These are phyloP conservation scores for Crotalus viridis DNA, from an alignment of 2,113 vertebrate genomes.

Conservation along the genomic window DNA sequence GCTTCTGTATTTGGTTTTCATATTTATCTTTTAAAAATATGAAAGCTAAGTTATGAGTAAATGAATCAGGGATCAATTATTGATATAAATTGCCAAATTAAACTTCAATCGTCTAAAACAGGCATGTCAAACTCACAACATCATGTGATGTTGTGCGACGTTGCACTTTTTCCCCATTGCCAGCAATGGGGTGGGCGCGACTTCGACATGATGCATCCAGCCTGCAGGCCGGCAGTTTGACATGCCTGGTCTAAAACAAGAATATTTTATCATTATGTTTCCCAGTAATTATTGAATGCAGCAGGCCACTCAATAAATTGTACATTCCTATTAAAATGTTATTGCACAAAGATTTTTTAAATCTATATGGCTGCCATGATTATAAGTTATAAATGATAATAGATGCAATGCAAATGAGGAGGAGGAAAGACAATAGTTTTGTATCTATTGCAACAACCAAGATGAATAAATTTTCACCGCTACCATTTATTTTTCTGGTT, in stretches of 20 bases:
- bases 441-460: constrained; percentile 42
- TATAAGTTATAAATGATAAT: background rate
- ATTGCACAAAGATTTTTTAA: background rate
- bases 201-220: no score
- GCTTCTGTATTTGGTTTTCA: background rate
- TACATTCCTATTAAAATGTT: background rate
- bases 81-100: background rate
- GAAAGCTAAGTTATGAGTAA: background rate
- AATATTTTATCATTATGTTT: constrained; percentile 2
- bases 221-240: no score
- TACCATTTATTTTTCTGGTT: constrained; percentile 46
- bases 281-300: background rate
- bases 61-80: background rate
- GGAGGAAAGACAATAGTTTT: constrained; percentile 1
- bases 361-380: background rate
- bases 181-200: no score
- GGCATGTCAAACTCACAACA: no score
- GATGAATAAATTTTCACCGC: constrained; percentile 27
- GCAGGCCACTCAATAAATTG: background rate
- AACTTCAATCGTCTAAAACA: background rate
- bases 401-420: background rate
- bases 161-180: no score
- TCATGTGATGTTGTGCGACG: no score
- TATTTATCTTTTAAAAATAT: background rate
- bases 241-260: background rate